Evolutionary conservation across 2,797 vertebrate species (phyloP).

Genomic region (Novumbra hubbsi): DNA sequence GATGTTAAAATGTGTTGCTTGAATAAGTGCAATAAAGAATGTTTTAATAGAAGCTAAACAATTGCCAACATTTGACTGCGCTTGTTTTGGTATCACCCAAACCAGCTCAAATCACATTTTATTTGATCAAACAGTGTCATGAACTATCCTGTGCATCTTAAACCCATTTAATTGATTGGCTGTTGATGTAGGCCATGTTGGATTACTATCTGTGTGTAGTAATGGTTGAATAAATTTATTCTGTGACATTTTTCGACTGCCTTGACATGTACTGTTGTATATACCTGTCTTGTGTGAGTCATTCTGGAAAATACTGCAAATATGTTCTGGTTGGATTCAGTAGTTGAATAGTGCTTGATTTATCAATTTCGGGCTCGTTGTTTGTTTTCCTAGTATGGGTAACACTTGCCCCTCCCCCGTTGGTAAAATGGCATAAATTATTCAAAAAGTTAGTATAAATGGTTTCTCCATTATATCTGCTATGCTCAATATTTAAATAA

Average conservation of each 20-base stretch:
- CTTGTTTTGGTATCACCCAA: background rate
- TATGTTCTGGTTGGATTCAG: constrained; percentile 10
- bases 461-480: background rate
- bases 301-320: constrained; percentile 63
- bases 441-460: background rate
- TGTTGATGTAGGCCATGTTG: constrained; percentile 24
- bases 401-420: background rate
- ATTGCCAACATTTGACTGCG: constrained; percentile 9
- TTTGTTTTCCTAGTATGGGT: background rate
- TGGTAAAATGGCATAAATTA: background rate
- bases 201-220: constrained; percentile 44
- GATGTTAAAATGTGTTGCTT: constrained; percentile 4
- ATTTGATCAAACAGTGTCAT: background rate
- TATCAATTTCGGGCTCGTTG: background rate
- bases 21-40: background rate
- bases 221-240: constrained; percentile 33
- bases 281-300: constrained; percentile 61
- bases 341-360: constrained; percentile 17
- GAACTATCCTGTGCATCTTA: background rate
- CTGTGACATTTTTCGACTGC: constrained; percentile 41
- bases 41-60: background rate
- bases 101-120: background rate
- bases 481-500: background rate
- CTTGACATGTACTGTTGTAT: constrained; percentile 68
- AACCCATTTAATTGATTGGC: background rate